These are phyloP conservation scores for Streblospio benedicti DNA, from an alignment of 1,140 invertebrate species.

Conservation along the genomic window DNA sequence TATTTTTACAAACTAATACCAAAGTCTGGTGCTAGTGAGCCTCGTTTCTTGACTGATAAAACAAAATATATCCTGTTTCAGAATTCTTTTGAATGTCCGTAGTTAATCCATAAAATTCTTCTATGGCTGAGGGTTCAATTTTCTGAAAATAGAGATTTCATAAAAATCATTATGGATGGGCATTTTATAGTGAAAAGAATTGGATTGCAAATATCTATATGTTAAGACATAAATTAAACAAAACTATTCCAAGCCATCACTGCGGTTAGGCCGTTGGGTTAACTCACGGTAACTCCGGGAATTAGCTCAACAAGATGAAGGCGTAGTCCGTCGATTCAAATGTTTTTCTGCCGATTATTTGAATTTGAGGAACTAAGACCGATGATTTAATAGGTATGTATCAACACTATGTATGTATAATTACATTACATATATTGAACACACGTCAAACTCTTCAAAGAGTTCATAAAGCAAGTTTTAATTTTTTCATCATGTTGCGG, in stretches of 20 bases:
- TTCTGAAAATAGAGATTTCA: constrained; percentile 62
- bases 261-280: not conserved
- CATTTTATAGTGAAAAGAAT: not conserved
- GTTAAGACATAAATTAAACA: not conserved
- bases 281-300: not conserved
- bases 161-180: not conserved
- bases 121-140: constrained; percentile 96
- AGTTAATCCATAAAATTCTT: constrained; percentile 98
- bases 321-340: not conserved
- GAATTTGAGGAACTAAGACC: no score
- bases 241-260: not conserved
- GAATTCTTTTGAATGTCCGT: constrained; percentile 92
- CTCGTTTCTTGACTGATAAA: constrained; percentile 90
- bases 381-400: no score
- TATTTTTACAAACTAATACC: no score
- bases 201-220: not conserved
- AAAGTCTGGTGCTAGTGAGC: no score
- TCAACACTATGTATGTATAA: no score
- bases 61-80: constrained; percentile 98
- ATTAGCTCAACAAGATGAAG: not conserved
- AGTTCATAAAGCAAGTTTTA: no score
- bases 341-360: no score
- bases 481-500: no score
- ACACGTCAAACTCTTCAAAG: no score
- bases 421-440: no score